phyloP scores from a whole-genome alignment of 1,140 invertebrate genomes.

The Aphelinus certus region DNA sequence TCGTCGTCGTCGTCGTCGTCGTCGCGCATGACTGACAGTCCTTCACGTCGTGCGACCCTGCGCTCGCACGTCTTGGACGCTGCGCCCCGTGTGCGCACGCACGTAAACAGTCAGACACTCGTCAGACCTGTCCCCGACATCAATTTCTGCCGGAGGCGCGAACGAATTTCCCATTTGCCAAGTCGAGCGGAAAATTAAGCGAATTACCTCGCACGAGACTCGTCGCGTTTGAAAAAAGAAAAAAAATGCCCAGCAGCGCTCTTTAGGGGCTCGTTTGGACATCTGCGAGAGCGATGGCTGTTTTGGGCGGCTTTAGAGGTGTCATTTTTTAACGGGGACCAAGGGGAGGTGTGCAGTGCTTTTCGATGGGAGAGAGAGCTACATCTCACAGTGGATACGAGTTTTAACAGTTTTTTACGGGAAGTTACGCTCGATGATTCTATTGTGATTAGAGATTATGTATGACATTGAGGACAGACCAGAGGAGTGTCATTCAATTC shows the following conservation, averaged over 20 bases:
- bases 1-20: not conserved
- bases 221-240: slow-evolving; percentile 29
- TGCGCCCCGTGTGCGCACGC: not conserved
- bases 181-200: slow-evolving; percentile 38
- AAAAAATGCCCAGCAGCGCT: too few species aligned
- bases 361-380: not conserved
- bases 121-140: slow-evolving; percentile 34
- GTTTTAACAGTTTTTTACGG: too few species aligned
- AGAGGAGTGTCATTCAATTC: too few species aligned
- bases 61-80: not conserved
- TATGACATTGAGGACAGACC: too few species aligned
- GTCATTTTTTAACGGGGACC: not conserved
- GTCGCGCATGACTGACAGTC: slow-evolving; percentile 15
- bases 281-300: slow-evolving; percentile 12
- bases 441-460: too few species aligned
- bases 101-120: not conserved
- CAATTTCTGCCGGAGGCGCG: slow-evolving; percentile 48
- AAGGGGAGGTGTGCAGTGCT: not conserved
- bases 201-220: slow-evolving; percentile 19
- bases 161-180: slow-evolving; percentile 31
- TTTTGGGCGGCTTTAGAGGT: slow-evolving; percentile 3
- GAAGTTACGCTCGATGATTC: too few species aligned
- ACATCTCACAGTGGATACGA: too few species aligned
- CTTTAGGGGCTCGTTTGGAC: slow-evolving; percentile 2
- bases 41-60: slow-evolving; percentile 3